Evolutionary conservation across 1,140 invertebrate genomes (phyloP).

Genomic region (Drosophila novamexicana): DNA sequence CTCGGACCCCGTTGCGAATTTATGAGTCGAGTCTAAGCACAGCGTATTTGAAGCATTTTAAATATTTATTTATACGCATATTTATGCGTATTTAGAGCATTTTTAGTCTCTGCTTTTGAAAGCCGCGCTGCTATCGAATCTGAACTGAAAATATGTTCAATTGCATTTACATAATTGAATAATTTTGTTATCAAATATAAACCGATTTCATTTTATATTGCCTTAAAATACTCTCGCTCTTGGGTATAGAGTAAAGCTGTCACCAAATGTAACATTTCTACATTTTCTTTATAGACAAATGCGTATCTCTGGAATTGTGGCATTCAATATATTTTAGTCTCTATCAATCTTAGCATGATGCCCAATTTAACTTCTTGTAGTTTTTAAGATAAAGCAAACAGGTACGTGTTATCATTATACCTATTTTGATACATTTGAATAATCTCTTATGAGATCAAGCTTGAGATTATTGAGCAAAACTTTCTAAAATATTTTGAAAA

Average conservation of each 20-base stretch:
- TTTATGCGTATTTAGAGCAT: neutral
- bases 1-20: constrained; percentile 22
- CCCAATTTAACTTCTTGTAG: too few species aligned
- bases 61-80: constrained; percentile 15
- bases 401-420: too few species aligned
- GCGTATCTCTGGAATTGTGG: too few species aligned
- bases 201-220: constrained; percentile 50
- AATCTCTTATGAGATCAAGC: too few species aligned
- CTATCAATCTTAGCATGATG: too few species aligned
- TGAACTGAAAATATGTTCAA: constrained; percentile 58
- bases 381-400: too few species aligned
- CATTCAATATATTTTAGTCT: too few species aligned
- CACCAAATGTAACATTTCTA: neutral
- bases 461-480: too few species aligned
- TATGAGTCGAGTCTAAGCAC: constrained; percentile 16
- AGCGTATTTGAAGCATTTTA: constrained; percentile 32
- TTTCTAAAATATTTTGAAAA: too few species aligned
- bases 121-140: neutral
- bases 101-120: neutral
- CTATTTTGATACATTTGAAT: too few species aligned
- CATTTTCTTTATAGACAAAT: too few species aligned
- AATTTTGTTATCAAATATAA: constrained; percentile 61
- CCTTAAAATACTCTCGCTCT: neutral
- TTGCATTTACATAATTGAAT: constrained; percentile 69
- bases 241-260: neutral